Base-by-base conservation (phyloP, 2,113 vertebrate species). In the Syngnathus floridae region DNA sequence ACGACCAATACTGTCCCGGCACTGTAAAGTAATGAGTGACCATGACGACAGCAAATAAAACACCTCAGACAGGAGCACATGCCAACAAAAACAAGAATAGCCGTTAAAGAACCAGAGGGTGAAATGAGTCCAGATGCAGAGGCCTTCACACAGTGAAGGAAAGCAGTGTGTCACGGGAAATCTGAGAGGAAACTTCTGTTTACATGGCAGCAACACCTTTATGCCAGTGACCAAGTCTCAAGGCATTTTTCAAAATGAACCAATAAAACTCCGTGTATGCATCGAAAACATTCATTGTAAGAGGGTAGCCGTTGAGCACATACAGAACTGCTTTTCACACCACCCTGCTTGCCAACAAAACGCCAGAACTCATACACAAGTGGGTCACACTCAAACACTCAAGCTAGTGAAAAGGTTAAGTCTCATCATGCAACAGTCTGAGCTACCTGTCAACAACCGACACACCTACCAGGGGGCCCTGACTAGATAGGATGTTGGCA, bases 41-140 rank as follows among this genome's bases (percentile, higher is more conserved):
- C 16, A 65, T 55, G 52, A 74, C 71, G 38, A 19, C 19, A 55
- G 75, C 73, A 75, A 76, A 82, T 72, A 85, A 80, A 85, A 82
- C 82, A 87, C 87, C 88, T 88, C 78, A 55, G 41, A 73, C 38
- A 22, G 81, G 79, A 79, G 38, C 16, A 31, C 5, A 38, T 71
- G 80, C 83, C 88, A 88, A 76, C 41, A 41, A 70, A 76, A 87
- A 77, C 66, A 74, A 51, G 61, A 72, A 41, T 49, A 70, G 77
- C 76, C 31, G 48, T 84, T 82, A 71, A 69, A 70, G 64, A 26
- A 59, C 16, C 72, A 75, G 69, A 65, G 59, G 76, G 35, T 17
- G 76, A 86, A 84, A 82, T 81, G 71, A 22, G 73, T 77, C 67
- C 74, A 43, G 64, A 41, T 75, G 66, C 57, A 59, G 60, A 38